phyloP scores from a whole-genome alignment of 2,888 invertebrate species.

The Drosophila maculinotata region DNA sequence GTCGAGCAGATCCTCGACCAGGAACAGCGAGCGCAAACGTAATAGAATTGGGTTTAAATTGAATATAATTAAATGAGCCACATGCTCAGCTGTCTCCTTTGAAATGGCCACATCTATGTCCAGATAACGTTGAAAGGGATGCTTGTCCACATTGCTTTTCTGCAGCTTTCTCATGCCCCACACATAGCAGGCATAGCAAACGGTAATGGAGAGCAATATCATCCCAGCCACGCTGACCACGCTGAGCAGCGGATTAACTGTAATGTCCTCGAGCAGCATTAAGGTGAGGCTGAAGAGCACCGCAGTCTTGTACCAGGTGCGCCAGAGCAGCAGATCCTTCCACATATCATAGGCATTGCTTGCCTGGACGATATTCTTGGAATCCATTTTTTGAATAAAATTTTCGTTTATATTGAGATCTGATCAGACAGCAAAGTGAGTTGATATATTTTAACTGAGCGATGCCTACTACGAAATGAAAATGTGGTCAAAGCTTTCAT shows the following conservation, averaged over 20 bases:
- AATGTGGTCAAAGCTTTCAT: too few relatives aligned
- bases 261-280: constrained; percentile 43
- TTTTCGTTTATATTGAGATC: not conserved
- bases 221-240: constrained; percentile 49
- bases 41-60: constrained; percentile 31
- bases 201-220: constrained; percentile 14
- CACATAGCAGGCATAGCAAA: constrained; percentile 46
- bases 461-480: constrained; percentile 20
- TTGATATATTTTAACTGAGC: not conserved
- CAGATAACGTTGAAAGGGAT: constrained; percentile 44
- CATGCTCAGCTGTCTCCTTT: constrained; percentile 21
- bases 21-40: constrained; percentile 28
- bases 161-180: constrained; percentile 40
- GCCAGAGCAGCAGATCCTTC: constrained; percentile 46
- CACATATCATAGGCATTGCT: not conserved
- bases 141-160: constrained; percentile 29
- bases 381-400: constrained; percentile 27
- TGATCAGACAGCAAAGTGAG: not conserved
- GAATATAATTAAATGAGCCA: constrained; percentile 17
- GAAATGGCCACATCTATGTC: constrained; percentile 41
- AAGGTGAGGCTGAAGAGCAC: constrained; percentile 35
- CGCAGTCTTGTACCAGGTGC: constrained; percentile 48
- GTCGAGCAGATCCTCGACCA: constrained; percentile 42
- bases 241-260: constrained; percentile 44
- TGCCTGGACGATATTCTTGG: not conserved